Percentiles rank a stretch among this genome's conserved stretches.
phyloP scores from a whole-genome alignment of 2,888 invertebrate species.

The Trichogramma evanescens region DNA sequence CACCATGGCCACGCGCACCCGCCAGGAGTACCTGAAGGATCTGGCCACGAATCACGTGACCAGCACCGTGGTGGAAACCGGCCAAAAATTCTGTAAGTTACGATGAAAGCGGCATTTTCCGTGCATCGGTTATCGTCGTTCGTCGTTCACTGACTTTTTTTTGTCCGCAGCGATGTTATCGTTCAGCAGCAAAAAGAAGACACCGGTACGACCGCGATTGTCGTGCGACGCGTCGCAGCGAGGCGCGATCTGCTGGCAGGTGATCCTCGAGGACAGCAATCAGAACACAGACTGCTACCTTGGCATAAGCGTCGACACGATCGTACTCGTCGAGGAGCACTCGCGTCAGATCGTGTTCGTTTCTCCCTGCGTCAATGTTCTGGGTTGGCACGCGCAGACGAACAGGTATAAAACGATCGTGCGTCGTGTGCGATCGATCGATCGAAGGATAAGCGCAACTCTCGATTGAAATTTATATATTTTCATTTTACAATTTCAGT shows the following conservation, averaged over 20 bases:
- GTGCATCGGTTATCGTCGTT: background rate
- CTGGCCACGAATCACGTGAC: constrained; percentile 78
- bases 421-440: background rate
- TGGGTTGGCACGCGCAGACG: constrained; percentile 63
- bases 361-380: constrained; percentile 72
- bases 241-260: constrained; percentile 80
- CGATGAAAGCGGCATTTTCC: background rate
- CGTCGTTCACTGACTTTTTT: constrained; percentile 1
- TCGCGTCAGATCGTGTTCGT: constrained; percentile 79
- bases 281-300: constrained; percentile 70
- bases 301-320: constrained; percentile 79
- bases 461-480: background rate
- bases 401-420: constrained; percentile 47
- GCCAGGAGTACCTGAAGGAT: constrained; percentile 93
- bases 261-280: constrained; percentile 65
- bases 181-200: constrained; percentile 71
- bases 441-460: background rate
- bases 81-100: constrained; percentile 78
- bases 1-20: constrained; percentile 91
- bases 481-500: constrained; percentile 44
- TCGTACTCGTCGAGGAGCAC: constrained; percentile 79
- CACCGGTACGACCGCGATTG: constrained; percentile 65
- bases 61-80: constrained; percentile 72
- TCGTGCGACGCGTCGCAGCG: constrained; percentile 65
- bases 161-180: constrained; percentile 63